Base-by-base conservation (phyloP, 2,113 vertebrate species). In the Notiomystis cincta region DNA sequence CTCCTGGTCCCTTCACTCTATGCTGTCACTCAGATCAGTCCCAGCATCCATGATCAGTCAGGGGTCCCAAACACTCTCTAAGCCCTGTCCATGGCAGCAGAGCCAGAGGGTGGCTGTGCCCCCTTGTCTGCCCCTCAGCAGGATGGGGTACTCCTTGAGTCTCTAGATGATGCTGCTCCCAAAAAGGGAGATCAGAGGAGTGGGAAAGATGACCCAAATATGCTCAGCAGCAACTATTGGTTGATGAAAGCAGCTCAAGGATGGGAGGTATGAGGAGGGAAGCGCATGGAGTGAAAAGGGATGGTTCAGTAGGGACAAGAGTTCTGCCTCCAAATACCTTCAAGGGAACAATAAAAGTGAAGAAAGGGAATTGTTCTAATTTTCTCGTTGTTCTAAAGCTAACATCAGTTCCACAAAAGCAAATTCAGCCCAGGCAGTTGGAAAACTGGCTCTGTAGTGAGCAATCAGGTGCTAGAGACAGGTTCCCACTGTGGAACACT, bases 321-420 rank as follows among this genome's bases (percentile, higher is more conserved):
- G 1, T 77, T 94, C 50, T 2, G 11, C 64, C 66, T 87, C 54
- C 82, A 93, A 73, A 54, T n/a, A 80, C 76, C 64, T 91, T 75
- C 88, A 56, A 54, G 85, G 67, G 87, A 94, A 12, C 40, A 44
- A 56, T 66, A 28, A 15, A 53, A 77, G 57, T 0, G 2, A 82
- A 37, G 51, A 62, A 77, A 93, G 62, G 47, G 92, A 86, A 78
- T 91, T 95, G 47, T 38, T 95, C 20, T 61, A 28, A 93, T 97
- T 91, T 82, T 44, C 58, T 83, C 2, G 2, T 16, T 30, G 54
- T 38, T 73, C 47, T 47, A 70, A 91, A 90, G 54, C 82, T 72
- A 30, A 24, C 11, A 9, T 72, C 83, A 65, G 78, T 51, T 90
- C 66, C 38, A 70, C 64, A 58, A 92, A 96, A 86, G 22, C 58